phyloP scores from a whole-genome alignment of 1,140 invertebrate species.

The Drosophila nebulosa region DNA sequence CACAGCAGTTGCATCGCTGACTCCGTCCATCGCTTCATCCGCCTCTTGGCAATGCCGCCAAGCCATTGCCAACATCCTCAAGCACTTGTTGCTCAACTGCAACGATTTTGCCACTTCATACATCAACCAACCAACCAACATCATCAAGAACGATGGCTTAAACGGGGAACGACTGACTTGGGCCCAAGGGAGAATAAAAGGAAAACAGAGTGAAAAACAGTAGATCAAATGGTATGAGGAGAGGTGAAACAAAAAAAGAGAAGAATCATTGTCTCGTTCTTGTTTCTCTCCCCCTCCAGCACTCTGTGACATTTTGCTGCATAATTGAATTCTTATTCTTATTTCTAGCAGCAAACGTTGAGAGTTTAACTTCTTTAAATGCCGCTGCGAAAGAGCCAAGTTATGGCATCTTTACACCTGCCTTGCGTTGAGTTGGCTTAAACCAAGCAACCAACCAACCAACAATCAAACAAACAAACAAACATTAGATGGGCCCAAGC shows the following conservation, averaged over 20 bases:
- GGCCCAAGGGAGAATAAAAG: not conserved
- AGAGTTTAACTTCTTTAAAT: conserved; percentile 28
- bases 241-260: not conserved
- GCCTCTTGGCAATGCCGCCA: not conserved
- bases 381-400: conserved; percentile 47
- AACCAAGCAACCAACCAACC: conserved; percentile 22
- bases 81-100: conserved; percentile 54
- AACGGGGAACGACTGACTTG: not conserved
- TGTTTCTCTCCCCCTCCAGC: conserved; percentile 18
- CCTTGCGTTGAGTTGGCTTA: conserved; percentile 38
- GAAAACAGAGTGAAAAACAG: not conserved
- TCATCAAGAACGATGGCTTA: conserved; percentile 7
- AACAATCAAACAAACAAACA: conserved; percentile 20
- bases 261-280: not conserved
- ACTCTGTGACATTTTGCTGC: conserved; percentile 70
- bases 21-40: conserved; percentile 33
- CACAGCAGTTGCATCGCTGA: conserved; percentile 26
- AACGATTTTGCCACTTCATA: conserved; percentile 67
- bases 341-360: conserved; percentile 12
- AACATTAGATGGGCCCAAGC: conserved; percentile 55
- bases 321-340: conserved; percentile 74
- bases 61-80: conserved; percentile 23
- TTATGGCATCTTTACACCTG: conserved; percentile 70
- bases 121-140: conserved; percentile 61
- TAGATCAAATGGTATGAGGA: not conserved